Base-by-base conservation (phyloP, 1,140 invertebrate species). In the Drosophila simulans region DNA sequence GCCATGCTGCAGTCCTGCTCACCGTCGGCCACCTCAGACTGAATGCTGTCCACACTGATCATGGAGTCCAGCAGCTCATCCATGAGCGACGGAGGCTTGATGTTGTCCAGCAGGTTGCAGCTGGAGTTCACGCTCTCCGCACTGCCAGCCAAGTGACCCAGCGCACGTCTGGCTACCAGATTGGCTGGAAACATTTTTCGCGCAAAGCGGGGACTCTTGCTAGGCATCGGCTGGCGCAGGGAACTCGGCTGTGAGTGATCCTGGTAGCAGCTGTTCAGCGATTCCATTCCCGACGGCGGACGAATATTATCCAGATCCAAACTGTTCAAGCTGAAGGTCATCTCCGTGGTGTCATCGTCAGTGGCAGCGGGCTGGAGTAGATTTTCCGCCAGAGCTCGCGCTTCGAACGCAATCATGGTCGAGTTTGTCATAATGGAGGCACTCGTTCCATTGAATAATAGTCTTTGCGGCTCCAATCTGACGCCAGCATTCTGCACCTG, bases 51-150 rank as follows among this genome's bases (percentile, higher is more conserved):
- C 1, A 97, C 95, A 58, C 97, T 97, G 8, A 97, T 92, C 95
- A 97, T 97, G 93, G 97, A 95, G 76, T 97, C 96, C 0, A 95
- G 93, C 12, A 96, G 80, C 71, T 97, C 95, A 48, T 96, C 96
- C 95, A 97, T 95, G 70, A 96, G 94, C 0, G 96, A 96, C 0
- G 97, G 97, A 13, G 97, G 96, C 79, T 96, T 96, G 1, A 97
- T 94, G 70, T 96, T 96, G 20, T 97, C 97, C 45, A 97, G 42
- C 11, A 91, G 88, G 43, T 94, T 94, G 58, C 93, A 94, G 59
- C 93, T 94, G 22, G 93, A 94, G 73, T 93, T 94, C 25, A 93
- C 91, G 74, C 93, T 94, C 59, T 93, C 91, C 1, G 78, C 81
- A 62, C 72, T 93, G 39, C 89, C 92, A 5, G 84, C 75, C 31